phyloP scores from a whole-genome alignment of 2,888 invertebrate species.

The Callyntrura sp. region DNA sequence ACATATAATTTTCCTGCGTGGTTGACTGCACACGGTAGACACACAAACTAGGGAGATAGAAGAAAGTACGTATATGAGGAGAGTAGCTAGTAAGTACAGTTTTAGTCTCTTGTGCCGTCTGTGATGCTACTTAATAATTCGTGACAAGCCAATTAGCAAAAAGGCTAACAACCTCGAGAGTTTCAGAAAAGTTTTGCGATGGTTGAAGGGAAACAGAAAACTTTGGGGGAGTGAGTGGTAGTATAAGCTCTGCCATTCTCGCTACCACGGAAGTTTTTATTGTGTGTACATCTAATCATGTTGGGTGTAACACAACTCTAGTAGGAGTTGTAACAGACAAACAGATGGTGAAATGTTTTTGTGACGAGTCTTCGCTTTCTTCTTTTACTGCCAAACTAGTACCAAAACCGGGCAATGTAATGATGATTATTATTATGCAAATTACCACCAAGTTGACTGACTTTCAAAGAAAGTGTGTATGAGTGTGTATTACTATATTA shows the following conservation, averaged over 20 bases:
- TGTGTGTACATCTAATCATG: slow-evolving; percentile 9
- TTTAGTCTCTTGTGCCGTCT: slow-evolving; percentile 27
- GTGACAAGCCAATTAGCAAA: slow-evolving; percentile 76
- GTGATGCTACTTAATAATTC: slow-evolving; percentile 73
- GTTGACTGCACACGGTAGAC: not conserved
- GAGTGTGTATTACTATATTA: not conserved
- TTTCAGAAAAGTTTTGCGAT: not conserved
- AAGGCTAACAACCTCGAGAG: slow-evolving; percentile 63
- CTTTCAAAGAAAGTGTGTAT: not conserved
- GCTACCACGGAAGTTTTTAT: not conserved
- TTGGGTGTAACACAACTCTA: not conserved
- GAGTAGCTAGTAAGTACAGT: not conserved
- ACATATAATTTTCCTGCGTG: not conserved
- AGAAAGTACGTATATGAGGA: too few species aligned
- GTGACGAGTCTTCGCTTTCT: not conserved
- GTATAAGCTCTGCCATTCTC: too few species aligned
- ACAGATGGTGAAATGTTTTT: not conserved
- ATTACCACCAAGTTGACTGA: slow-evolving; percentile 2
- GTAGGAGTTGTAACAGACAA: not conserved
- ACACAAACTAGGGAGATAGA: not conserved
- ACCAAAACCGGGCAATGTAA: not conserved
- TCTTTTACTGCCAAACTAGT: not conserved
- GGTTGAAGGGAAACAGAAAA: slow-evolving; percentile 8
- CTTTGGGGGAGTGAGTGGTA: not conserved
- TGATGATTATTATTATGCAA: slow-evolving; percentile 6